A percentile compares a stretch with the other conserved stretches of the same genome.
Evolutionary conservation across 1,140 invertebrate species (phyloP).

Genomic region (Druon quercuslanigerum): DNA sequence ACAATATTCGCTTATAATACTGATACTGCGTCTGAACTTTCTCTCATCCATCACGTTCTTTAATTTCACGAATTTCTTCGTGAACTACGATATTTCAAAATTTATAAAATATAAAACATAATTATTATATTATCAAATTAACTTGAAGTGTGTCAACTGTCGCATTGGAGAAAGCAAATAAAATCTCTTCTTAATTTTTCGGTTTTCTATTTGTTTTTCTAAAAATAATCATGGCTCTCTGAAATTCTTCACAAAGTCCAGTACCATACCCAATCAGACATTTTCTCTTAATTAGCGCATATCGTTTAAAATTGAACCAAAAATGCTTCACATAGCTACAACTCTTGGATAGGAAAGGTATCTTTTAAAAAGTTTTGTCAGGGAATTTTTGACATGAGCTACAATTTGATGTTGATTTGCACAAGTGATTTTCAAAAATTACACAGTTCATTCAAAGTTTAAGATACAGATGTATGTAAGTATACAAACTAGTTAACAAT

Average conservation of each 20-base stretch:
- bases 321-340: constrained; percentile 4
- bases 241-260: no score
- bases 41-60: not conserved
- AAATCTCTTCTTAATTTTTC: no score
- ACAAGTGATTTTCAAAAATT: constrained; percentile 12
- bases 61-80: no score
- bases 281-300: no score
- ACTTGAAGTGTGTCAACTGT: no score
- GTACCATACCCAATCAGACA: no score
- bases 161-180: no score
- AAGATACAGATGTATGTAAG: not conserved
- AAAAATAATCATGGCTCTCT: no score
- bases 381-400: not conserved
- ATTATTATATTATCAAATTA: no score
- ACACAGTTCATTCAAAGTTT: not conserved
- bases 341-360: not conserved
- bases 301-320: constrained; percentile 12
- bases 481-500: constrained; percentile 25
- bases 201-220: no score
- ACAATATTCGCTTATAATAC: not conserved
- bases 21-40: not conserved
- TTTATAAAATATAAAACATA: no score
- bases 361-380: constrained; percentile 20
- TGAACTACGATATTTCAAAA: no score
- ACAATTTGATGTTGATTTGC: not conserved